Conservation (phyloP, 2,797 vertebrate species). For the Emys orbicularis region DNA sequence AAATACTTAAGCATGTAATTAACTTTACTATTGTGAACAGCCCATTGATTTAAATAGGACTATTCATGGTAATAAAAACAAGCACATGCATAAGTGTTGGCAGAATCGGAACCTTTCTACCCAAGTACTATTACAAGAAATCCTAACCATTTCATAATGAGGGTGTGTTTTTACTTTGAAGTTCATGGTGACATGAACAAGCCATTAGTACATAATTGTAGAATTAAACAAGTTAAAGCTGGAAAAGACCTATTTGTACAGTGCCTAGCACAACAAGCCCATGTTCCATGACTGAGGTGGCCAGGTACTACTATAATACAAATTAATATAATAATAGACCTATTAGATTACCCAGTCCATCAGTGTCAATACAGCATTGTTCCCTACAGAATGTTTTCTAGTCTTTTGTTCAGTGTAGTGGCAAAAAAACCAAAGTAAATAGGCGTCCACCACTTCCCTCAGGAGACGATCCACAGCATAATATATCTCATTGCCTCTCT, state of each 20-base stretch:
- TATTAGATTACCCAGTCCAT: not conserved
- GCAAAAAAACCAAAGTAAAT: not conserved
- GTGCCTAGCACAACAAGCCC: not conserved
- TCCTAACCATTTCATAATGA: not conserved
- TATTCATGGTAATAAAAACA: not conserved
- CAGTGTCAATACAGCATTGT: not conserved
- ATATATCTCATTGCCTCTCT: not conserved
- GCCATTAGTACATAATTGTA: not conserved
- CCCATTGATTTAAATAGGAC: not conserved
- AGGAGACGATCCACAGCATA: not conserved
- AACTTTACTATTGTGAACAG: not conserved
- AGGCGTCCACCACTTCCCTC: not conserved
- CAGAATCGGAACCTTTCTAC: not conserved
- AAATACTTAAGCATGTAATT: not conserved
- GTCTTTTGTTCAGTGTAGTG: not conserved
- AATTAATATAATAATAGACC: not conserved
- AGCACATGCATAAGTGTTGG: not conserved
- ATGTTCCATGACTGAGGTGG: rapidly evolving
- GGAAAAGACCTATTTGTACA: not conserved
- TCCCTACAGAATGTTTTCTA: not conserved
- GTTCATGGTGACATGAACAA: not conserved
- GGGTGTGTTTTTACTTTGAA: not conserved
- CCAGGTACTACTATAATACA: not conserved
- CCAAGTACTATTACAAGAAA: not conserved
- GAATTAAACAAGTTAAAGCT: not conserved